Conservation (phyloP, 2,888 invertebrate species). For the Eutolmus rufibarbis region DNA sequence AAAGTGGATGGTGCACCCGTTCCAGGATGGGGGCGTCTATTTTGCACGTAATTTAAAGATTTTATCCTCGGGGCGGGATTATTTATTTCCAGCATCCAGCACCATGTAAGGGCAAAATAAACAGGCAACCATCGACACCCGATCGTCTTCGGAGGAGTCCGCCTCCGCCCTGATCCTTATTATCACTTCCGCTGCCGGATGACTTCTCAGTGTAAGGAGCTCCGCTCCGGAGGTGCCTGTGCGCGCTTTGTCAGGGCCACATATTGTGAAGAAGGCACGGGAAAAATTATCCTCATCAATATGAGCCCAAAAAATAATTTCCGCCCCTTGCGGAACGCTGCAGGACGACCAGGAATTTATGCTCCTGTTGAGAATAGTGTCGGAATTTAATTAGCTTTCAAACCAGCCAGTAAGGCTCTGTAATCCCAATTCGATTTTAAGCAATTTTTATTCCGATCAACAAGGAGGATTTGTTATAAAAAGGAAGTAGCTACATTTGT, state of each 20-base stretch:
- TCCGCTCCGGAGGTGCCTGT: neutral
- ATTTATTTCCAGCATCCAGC: neutral
- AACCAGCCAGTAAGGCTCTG: neutral
- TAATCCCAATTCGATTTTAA: neutral
- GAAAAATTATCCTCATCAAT: conserved; percentile 47
- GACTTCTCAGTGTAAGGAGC: conserved; percentile 1
- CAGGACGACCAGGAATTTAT: neutral
- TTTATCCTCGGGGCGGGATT: neutral
- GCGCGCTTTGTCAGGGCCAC: conserved; percentile 42
- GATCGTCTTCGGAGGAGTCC: neutral
- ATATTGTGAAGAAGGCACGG: conserved; percentile 44
- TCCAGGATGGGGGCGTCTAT: neutral
- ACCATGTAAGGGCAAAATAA: conserved; percentile 13
- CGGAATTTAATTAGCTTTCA: conserved; percentile 2
- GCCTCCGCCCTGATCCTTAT: neutral
- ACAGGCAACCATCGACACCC: neutral
- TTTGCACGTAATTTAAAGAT: conserved; percentile 10
- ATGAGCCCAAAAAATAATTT: conserved; percentile 45
- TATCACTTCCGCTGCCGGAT: conserved; percentile 2
- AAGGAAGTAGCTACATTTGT: too few species aligned
- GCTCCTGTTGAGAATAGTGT: neutral
- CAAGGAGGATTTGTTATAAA: too few species aligned
- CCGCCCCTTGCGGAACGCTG: neutral
- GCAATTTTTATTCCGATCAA: neutral
- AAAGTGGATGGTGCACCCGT: neutral